phyloP scores from a whole-genome alignment of 1,140 invertebrate species.

The Drosophila nigrodunni region DNA sequence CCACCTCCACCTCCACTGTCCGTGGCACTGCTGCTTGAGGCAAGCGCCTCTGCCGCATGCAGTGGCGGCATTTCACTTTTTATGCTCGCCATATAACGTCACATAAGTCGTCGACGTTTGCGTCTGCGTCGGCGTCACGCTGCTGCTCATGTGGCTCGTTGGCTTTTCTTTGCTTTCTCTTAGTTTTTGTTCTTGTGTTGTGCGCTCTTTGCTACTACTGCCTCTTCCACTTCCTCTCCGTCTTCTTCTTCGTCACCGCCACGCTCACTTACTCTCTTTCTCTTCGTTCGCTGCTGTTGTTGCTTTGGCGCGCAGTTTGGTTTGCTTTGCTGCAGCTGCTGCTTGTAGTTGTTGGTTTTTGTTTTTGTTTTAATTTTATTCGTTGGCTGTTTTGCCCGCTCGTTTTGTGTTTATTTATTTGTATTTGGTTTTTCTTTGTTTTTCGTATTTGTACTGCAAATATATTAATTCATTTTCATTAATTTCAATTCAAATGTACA shows the following conservation, averaged over 20 bases:
- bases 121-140: slow-evolving; percentile 24
- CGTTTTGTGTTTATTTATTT: slow-evolving; percentile 36
- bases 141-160: slow-evolving; percentile 43
- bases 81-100: slow-evolving; percentile 76
- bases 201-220: not conserved
- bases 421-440: slow-evolving; percentile 36
- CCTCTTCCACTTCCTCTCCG: not conserved
- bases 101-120: slow-evolving; percentile 58
- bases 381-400: slow-evolving; percentile 61
- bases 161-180: slow-evolving; percentile 1
- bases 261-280: not conserved
- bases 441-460: slow-evolving; percentile 66
- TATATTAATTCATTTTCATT: slow-evolving; percentile 34
- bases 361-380: slow-evolving; percentile 25
- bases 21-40: slow-evolving; percentile 30
- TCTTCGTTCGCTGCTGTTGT: slow-evolving; percentile 16
- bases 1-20: slow-evolving; percentile 31
- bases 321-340: slow-evolving; percentile 3
- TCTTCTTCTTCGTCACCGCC: too few species aligned
- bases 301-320: slow-evolving; percentile 27
- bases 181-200: slow-evolving; percentile 7
- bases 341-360: slow-evolving; percentile 1
- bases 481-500: slow-evolving; percentile 29
- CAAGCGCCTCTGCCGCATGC: slow-evolving; percentile 80
- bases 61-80: slow-evolving; percentile 83